Percentiles rank a stretch among this genome's conserved stretches.
These are phyloP conservation scores for Dysmachus trigonus DNA, from an alignment of 2,888 invertebrate species.

Conservation along the genomic window DNA sequence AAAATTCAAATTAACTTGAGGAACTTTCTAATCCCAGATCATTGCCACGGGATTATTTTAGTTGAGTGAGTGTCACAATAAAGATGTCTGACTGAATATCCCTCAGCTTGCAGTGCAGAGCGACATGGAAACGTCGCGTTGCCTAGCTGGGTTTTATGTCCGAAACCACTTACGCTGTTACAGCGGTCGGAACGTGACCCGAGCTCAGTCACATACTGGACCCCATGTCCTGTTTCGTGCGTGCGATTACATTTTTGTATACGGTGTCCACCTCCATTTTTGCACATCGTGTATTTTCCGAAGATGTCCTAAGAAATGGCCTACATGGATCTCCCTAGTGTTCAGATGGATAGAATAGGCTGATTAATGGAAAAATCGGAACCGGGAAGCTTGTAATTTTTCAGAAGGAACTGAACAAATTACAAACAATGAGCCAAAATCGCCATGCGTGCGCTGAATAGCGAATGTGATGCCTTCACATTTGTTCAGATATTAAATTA, in stretches of 20 bases:
- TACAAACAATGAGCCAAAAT: conserved; percentile 13
- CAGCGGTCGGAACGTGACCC: background rate
- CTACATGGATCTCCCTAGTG: background rate
- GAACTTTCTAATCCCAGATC: conserved; percentile 20
- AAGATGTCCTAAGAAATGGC: background rate
- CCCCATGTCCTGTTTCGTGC: background rate
- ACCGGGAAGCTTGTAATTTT: background rate
- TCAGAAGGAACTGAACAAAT: conserved; percentile 13
- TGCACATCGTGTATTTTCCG: background rate
- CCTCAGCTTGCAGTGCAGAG: background rate
- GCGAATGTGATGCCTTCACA: background rate
- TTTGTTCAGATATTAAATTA: conserved; percentile 13
- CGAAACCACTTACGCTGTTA: conserved; percentile 16
- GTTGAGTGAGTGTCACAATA: conserved; percentile 16
- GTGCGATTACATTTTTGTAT: conserved; percentile 4
- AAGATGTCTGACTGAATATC: background rate
- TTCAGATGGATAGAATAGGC: background rate
- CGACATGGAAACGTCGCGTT: background rate
- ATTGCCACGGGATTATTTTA: conserved; percentile 11
- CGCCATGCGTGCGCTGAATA: conserved; percentile 7
- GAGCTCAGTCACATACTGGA: background rate
- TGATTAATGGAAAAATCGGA: conserved; percentile 3
- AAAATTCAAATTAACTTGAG: conserved; percentile 8
- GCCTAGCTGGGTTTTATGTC: background rate
- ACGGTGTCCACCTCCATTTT: background rate